phyloP scores from a whole-genome alignment of 2,797 vertebrate genomes.

The Macropus fuliginosus region DNA sequence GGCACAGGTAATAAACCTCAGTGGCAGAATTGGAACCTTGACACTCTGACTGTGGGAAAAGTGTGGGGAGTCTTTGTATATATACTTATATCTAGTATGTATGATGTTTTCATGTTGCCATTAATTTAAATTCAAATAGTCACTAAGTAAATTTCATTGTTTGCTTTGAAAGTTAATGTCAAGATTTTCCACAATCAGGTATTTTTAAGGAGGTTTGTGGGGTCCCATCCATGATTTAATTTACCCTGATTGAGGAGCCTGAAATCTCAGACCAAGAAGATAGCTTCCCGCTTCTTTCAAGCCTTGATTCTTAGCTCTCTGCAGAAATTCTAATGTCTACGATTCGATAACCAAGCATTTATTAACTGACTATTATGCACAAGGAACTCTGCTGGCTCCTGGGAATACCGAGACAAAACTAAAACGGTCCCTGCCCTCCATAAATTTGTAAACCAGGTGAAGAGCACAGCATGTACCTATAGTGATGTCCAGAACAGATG shows the following conservation, averaged over 20 bases:
- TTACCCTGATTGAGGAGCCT: neutral
- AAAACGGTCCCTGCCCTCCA: neutral
- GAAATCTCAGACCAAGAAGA: neutral
- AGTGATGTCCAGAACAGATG: neutral
- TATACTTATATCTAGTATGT: neutral
- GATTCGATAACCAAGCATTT: neutral
- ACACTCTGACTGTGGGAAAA: neutral
- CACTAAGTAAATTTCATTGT: neutral
- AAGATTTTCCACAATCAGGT: neutral
- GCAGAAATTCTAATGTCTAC: neutral
- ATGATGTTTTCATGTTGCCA: neutral
- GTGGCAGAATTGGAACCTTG: neutral
- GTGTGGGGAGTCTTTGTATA: neutral
- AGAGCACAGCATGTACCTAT: neutral
- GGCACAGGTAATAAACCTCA: too few relatives aligned
- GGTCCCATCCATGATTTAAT: neutral
- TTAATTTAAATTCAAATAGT: neutral
- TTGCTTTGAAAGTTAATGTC: neutral
- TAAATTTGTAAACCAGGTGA: neutral
- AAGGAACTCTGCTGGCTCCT: neutral
- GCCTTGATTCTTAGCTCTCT: neutral
- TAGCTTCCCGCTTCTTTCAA: neutral
- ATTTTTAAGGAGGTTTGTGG: neutral
- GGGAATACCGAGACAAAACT: neutral
- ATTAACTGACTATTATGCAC: neutral